Evolutionary conservation across 2,888 invertebrate species (phyloP), one percentile per base, ranked within the genome.

Genomic region (Nephrocerus scutellatus): DNA sequence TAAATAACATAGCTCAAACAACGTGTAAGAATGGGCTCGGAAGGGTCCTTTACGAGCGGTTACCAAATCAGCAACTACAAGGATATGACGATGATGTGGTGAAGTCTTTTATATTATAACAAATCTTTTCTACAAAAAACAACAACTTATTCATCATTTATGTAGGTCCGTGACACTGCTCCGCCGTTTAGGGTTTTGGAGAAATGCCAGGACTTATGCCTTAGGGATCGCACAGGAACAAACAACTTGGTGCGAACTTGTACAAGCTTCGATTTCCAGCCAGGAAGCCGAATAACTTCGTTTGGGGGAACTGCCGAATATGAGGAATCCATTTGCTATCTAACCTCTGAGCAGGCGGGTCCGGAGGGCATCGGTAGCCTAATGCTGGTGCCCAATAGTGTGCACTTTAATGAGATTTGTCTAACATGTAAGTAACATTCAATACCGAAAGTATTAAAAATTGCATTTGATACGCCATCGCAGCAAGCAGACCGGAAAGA

Each of bases 21-120:
- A 86, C 87, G 43, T 91, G 91, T 68, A 90, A 90, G 63, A 84
- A 88, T 62, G 90, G 90, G 39, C 77, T 85, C 62, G 91, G 91
- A 25, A 76, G 87, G 60, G 81, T 90, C 22, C 83, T 88, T 70
- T 91, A 89, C 62, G 90, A 91, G 70, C 75, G 89, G 57, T 69
- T 91, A 55, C 88, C 90, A 24, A 89, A 90, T 64, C 86, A 88
- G 57, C 89, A 90, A 64, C 70, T 89, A 23, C 88, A 88, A 71
- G 88, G 87, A 45, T 89, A 86, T 56, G 88, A 89, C 55, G 88
- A 89, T 55, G 89, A 90, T 63, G 83, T 87, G 54, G 87, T 89
- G 56, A 71, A 77, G 71, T 19, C 8, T 12, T 10, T 8, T 14
- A 30, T n/a, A n/a, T n/a, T n/a, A n/a, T n/a, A n/a, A n/a, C n/a